Evolutionary conservation across 1,140 invertebrate species (phyloP).

Genomic region (Contarinia nasturtii): DNA sequence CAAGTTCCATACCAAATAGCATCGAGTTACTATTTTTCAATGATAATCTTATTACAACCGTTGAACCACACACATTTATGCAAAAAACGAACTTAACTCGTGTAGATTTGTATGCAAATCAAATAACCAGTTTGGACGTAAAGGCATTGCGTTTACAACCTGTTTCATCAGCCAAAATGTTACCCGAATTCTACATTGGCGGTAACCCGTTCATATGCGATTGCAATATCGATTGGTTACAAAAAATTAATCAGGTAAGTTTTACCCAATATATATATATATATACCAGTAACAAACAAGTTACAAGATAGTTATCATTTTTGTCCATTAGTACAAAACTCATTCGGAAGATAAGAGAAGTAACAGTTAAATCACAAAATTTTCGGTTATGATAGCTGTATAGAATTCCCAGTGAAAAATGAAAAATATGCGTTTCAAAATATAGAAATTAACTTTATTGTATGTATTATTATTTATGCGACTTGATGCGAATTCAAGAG

Average conservation of each 20-base stretch:
- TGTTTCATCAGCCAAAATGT: conserved; percentile 39
- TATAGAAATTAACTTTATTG: too few relatives aligned
- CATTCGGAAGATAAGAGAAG: too few relatives aligned
- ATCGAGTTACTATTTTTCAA: conserved; percentile 63
- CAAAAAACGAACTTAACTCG: conserved; percentile 64
- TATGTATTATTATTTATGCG: too few relatives aligned
- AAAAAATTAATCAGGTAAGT: conserved; percentile 53
- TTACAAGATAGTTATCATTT: too few relatives aligned
- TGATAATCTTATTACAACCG: conserved; percentile 58
- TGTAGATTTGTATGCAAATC: conserved; percentile 72
- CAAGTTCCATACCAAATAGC: conserved; percentile 50
- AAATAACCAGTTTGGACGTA: conserved; percentile 61
- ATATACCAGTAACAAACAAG: too few relatives aligned
- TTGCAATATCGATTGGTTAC: conserved; percentile 76
- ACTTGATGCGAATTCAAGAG: too few relatives aligned
- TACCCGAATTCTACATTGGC: conserved; percentile 73
- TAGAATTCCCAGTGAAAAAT: too few relatives aligned
- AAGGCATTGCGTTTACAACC: conserved; percentile 54
- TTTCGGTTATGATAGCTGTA: too few relatives aligned
- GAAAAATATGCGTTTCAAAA: too few relatives aligned
- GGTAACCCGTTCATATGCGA: conserved; percentile 76
- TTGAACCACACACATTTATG: conserved; percentile 65
- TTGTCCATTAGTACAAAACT: too few relatives aligned
- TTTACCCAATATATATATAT: not conserved
- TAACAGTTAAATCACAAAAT: too few relatives aligned